phyloP scores from a whole-genome alignment of 1,140 invertebrate species.

The Calosoma granatense region DNA sequence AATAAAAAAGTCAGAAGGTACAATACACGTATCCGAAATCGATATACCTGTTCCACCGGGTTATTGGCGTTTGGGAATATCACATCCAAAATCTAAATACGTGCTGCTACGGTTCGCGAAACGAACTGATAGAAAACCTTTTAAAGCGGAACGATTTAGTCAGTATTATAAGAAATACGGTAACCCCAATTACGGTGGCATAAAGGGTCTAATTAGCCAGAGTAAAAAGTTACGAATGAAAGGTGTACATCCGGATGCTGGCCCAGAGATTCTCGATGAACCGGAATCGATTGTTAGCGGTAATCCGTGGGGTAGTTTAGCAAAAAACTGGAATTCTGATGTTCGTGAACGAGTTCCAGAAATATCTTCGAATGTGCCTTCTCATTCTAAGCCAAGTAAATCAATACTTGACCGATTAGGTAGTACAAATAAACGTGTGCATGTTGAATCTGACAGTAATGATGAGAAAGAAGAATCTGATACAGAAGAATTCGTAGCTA shows the following conservation, averaged over 20 bases:
- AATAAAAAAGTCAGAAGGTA: slow-evolving; percentile 21
- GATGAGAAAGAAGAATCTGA: slow-evolving; percentile 40
- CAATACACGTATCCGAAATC: slow-evolving; percentile 40
- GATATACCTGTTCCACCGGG: slow-evolving; percentile 53
- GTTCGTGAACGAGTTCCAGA: slow-evolving; percentile 27
- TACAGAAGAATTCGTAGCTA: slow-evolving; percentile 42
- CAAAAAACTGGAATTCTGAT: slow-evolving; percentile 54
- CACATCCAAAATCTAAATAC: slow-evolving; percentile 49
- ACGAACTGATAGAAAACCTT: slow-evolving; percentile 49
- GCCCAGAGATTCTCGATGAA: slow-evolving; percentile 29
- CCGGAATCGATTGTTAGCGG: slow-evolving; percentile 34
- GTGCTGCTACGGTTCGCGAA: slow-evolving; percentile 66
- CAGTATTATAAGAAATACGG: slow-evolving; percentile 54
- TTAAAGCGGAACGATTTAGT: slow-evolving; percentile 48
- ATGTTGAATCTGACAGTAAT: slow-evolving; percentile 25
- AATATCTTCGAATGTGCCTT: neutral
- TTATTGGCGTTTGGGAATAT: slow-evolving; percentile 60
- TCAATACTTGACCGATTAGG: slow-evolving; percentile 34
- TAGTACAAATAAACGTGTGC: slow-evolving; percentile 27
- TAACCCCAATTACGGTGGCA: slow-evolving; percentile 52
- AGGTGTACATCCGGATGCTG: slow-evolving; percentile 40
- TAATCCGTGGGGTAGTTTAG: slow-evolving; percentile 65
- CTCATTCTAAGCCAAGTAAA: neutral
- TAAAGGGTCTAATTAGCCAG: slow-evolving; percentile 18
- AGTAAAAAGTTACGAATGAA: slow-evolving; percentile 43